Evolutionary conservation across 2,888 invertebrate species (phyloP).

Genomic region (Acanthosepion pharaonis): DNA sequence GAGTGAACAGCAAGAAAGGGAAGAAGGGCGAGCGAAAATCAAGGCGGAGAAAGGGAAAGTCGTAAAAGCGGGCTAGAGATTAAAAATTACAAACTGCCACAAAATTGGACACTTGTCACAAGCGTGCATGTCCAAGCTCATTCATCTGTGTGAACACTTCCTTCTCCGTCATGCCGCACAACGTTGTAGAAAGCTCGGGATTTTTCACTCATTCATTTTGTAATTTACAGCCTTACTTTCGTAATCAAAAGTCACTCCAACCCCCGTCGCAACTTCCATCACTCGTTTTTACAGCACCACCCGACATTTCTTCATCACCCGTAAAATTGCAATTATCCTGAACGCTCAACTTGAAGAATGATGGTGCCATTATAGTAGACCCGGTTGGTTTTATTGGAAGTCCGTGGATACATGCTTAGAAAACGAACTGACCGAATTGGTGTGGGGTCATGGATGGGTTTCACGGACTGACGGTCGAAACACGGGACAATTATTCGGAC

Average conservation of each 20-base stretch:
- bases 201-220: neutral
- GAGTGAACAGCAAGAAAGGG: no score
- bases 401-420: neutral
- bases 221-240: neutral
- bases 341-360: neutral
- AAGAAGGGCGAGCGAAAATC: no score
- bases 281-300: neutral
- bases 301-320: neutral
- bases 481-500: slow-evolving; percentile 43
- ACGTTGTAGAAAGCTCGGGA: neutral
- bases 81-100: slow-evolving; percentile 33
- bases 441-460: neutral
- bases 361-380: neutral
- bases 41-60: neutral
- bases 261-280: neutral
- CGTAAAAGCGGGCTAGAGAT: neutral
- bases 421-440: neutral
- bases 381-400: no score
- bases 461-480: slow-evolving; percentile 37
- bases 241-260: neutral
- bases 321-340: neutral
- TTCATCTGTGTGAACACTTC: neutral
- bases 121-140: neutral
- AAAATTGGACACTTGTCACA: neutral
- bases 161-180: neutral